These are phyloP conservation scores for Chiridota heheva DNA, from an alignment of 35 echinoderm and acorn worm genomes.

Conservation along the genomic window DNA sequence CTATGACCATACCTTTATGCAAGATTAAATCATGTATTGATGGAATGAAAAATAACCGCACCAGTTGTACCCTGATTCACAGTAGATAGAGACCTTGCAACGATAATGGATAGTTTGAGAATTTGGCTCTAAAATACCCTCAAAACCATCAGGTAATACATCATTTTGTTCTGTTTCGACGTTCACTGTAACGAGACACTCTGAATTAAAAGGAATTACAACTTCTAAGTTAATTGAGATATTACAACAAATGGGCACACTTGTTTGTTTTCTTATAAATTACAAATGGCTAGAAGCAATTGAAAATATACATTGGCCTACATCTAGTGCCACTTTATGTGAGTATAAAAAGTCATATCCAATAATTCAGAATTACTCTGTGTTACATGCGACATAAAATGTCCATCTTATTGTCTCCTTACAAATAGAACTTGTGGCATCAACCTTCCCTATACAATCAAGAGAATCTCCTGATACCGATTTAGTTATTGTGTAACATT, in stretches of 20 bases:
- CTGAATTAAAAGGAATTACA: not conserved
- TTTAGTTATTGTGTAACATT: not conserved
- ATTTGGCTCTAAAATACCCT: no score
- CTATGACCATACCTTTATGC: no score
- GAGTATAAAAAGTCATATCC: conserved; percentile 1
- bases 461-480: conserved; percentile 4
- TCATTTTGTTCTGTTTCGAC: not conserved
- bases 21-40: no score
- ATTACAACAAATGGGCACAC: not conserved
- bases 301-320: not conserved
- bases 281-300: not conserved
- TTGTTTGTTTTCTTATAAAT: not conserved
- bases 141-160: not conserved
- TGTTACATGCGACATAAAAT: not conserved
- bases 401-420: not conserved
- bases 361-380: not conserved
- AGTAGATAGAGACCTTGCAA: no score
- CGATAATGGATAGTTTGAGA: no score
- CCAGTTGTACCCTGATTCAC: no score
- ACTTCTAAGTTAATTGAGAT: not conserved
- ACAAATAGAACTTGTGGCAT: not conserved
- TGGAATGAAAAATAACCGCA: no score
- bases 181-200: not conserved
- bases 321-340: conserved; percentile 1
- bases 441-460: not conserved